A percentile compares a stretch with the other conserved stretches of the same genome.
Conservation (phyloP, 2,113 vertebrate species). For the Ochotona princeps region DNA sequence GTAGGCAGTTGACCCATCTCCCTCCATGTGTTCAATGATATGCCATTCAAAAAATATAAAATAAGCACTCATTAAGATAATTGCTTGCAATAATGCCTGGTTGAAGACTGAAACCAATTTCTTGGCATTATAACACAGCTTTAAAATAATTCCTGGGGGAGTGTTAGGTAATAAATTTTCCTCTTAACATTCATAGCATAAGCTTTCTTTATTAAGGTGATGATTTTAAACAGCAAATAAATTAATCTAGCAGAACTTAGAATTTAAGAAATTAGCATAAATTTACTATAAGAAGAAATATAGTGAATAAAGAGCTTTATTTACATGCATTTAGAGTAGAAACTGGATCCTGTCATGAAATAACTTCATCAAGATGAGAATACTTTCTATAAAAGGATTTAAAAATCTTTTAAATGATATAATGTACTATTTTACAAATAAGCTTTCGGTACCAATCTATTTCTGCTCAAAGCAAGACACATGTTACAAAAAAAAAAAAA, state of each 20-base stretch:
- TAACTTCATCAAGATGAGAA: not conserved
- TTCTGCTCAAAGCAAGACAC: conserved; percentile 50
- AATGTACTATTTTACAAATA: conserved; percentile 49
- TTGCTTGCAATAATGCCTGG: not conserved
- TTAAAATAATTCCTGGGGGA: conserved; percentile 30
- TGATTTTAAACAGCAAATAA: conserved; percentile 45
- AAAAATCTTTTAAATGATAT: not conserved
- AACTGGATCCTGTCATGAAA: conserved; percentile 32
- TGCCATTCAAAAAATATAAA: not conserved
- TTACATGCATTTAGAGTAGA: not conserved
- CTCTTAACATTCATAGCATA: not conserved
- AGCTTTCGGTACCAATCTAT: not conserved
- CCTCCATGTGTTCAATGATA: not conserved
- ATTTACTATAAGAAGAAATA: not conserved
- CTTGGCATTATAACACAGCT: not conserved
- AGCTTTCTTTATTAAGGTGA: conserved; percentile 19
- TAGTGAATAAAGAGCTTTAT: not conserved
- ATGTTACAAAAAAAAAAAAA: not conserved
- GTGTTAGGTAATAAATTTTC: not conserved
- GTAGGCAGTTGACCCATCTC: not conserved
- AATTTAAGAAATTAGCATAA: not conserved
- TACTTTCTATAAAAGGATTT: conserved; percentile 10
- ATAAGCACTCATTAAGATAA: not conserved
- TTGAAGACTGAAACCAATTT: not conserved
- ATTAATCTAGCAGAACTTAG: not conserved